Evolutionary conservation across 2,888 invertebrate genomes (phyloP), one percentile per base, ranked within the genome.

Genomic region (Timema podura): DNA sequence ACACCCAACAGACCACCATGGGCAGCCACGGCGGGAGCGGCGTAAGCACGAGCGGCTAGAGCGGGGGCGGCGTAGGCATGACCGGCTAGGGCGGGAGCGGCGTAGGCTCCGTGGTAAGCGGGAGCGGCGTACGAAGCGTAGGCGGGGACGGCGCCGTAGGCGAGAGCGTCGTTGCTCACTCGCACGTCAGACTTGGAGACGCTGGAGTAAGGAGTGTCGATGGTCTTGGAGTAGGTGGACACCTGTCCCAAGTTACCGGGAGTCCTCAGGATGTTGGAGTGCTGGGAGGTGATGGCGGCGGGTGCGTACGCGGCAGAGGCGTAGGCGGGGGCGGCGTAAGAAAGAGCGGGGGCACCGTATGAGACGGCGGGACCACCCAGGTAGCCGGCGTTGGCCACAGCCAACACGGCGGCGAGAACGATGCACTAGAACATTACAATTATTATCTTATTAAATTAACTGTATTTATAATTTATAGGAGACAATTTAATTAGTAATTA

Each of bases 171-270:
- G 69, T 74, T 75, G 70, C 73, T 75, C 44, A 90, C 87, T 15
- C 90, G 86, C 48, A 89, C 86, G 77, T 90, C 89, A 45, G 88
- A 82, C 78, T 90, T 90, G 77, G 88, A 87, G 59, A 88, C 88
- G 78, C 88, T 89, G 65, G 89, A 89, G 83, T 86, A 90, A 9
- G 91, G 90, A 5, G 90, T 90, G 79, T 89, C 88, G 76, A 90
- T 85, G 73, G 88, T 86, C 79, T 90, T 91, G 16, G 87, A 84
- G 81, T 88, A 88, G 65, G 89, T 88, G 15, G 90, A 89, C 71
- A 88, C 84, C 73, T 81, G 80, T 73, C 89, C 89, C 74, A 90
- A 82, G 79, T 90, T 90, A 75, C 88, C 90, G 72, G 84, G 87
- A 66, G 86, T 85, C 74, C 88, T 83, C 74, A 87, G 79, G 75